Evolutionary conservation across 1,140 invertebrate species (phyloP), one percentile per base, ranked within the genome.

Genomic region (Leptestheria dahalacensis): DNA sequence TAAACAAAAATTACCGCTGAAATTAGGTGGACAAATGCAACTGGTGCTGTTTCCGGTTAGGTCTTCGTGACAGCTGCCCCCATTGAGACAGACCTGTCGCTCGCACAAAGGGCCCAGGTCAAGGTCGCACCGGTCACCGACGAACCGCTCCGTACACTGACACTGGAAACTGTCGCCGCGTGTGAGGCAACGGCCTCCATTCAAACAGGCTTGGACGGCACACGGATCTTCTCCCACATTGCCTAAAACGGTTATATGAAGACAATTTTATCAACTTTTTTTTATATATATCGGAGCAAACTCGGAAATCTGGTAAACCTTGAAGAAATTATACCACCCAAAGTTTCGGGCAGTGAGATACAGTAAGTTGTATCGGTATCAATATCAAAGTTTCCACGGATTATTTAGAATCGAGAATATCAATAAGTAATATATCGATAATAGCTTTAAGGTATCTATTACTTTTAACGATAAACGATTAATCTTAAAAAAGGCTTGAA

Each of bases 81-180:
- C 65, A 54, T 67, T 68, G 0, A 58, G 49, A 50, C 67, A 68
- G 26, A 29, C 53, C 4, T 26, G 53, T 4, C 53, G 25, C 28
- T 55, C 12, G n/a, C 53, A 55, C 15, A 55, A 33, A 15, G 53
- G 74, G 79, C 78, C 75, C 70, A 71, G 78, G 71, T 90, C 87
- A 68, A 82, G 78, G 70, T 90, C 80, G 73, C 88, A 91, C 72
- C 88, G 88, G 74, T 84, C 84, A 62, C 88, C 87, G 58, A 80
- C 79, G 71, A 87, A 89, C 52, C 86, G 77, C 26, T 84, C 77
- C 49, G 79, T 77, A 74, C 87, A 91, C 65, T 81, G 78, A 71
- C 88, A 90, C 64, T 82, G 80, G 72, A 88, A 89, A 60, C 81
- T 78, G 68, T 86, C 83, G 62, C 77, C 54, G 3, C 23, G 10